Conservation (phyloP, 2,113 vertebrate genomes). For the Coturnix japonica region DNA sequence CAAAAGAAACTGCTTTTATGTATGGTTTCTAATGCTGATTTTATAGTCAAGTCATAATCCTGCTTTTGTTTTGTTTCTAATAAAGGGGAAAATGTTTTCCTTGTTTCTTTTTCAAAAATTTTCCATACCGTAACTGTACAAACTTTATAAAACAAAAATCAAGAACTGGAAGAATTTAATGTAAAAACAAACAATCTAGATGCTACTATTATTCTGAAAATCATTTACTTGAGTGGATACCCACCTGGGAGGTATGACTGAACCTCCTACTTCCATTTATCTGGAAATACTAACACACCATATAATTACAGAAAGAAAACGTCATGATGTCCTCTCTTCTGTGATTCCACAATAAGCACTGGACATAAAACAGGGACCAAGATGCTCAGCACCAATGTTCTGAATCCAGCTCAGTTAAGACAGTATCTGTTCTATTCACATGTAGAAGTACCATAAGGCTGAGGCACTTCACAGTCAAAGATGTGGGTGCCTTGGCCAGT, state of each 20-base stretch:
- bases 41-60: neutral
- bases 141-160: neutral
- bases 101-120: neutral
- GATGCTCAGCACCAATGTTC: neutral
- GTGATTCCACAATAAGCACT: neutral
- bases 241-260: neutral
- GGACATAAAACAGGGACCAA: neutral
- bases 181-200: neutral
- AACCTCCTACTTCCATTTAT: neutral
- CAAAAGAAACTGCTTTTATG: neutral
- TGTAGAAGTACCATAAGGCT: fast-evolving
- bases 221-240: neutral
- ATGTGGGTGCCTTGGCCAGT: neutral
- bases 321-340: neutral
- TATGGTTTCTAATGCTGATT: neutral
- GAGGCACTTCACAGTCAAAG: neutral
- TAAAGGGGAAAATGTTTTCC: neutral
- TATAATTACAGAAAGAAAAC: neutral
- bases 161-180: neutral
- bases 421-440: neutral
- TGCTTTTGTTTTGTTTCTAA: neutral
- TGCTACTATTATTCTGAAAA: neutral
- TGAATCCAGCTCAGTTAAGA: neutral
- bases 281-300: neutral
- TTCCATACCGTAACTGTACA: neutral